Percentiles rank a stretch among this genome's conserved stretches.
phyloP scores from a whole-genome alignment of 2,113 vertebrate species.

The Nibea albiflora region DNA sequence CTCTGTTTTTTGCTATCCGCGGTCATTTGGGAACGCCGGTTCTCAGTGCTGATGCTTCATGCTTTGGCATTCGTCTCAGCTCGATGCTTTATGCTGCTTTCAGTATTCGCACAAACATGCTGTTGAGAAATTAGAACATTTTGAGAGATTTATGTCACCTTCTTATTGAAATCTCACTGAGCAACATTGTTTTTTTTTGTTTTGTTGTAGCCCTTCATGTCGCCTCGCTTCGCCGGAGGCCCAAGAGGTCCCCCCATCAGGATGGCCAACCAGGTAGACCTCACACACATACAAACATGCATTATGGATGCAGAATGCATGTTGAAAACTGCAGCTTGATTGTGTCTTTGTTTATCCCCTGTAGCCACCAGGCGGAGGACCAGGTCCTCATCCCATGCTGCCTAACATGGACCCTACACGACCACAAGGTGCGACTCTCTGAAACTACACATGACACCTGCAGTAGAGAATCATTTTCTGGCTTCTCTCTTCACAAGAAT shows the following conservation, averaged over 20 bases:
- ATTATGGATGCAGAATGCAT: background rate
- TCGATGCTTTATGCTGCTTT: conserved; percentile 61
- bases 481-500: background rate
- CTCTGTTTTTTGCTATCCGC: conserved; percentile 54
- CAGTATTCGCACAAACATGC: conserved; percentile 26
- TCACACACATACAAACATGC: background rate
- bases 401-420: conserved; percentile 98
- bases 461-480: background rate
- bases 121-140: background rate
- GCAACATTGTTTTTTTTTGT: conserved; percentile 75
- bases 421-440: conserved; percentile 90
- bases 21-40: conserved; percentile 58
- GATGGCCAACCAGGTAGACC: conserved; percentile 96
- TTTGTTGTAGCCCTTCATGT: conserved; percentile 95
- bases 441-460: background rate
- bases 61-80: conserved; percentile 75
- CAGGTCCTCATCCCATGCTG: conserved; percentile 97
- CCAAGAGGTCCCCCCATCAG: conserved; percentile 95
- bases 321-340: conserved; percentile 13
- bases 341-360: background rate
- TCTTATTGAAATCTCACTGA: conserved; percentile 6
- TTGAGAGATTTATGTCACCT: background rate
- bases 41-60: conserved; percentile 70
- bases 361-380: conserved; percentile 96
- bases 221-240: conserved; percentile 96